Percentiles rank a stretch among this genome's conserved stretches.
Conservation (phyloP, 2,113 vertebrate genomes). For the Galbula dea region DNA sequence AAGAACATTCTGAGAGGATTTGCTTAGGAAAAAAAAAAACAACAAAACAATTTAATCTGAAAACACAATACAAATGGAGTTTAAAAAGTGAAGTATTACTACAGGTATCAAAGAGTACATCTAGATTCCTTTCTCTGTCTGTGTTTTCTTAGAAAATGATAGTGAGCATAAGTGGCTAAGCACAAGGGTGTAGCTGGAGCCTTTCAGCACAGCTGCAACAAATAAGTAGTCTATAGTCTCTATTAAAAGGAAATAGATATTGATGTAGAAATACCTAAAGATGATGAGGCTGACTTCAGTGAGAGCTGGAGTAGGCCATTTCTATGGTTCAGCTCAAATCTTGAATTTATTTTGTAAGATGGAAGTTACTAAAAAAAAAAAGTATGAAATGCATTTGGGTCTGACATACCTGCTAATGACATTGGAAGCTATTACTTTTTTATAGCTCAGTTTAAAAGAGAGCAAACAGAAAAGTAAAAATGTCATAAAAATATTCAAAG, state of each 20-base stretch:
- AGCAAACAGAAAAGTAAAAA: constrained; percentile 17
- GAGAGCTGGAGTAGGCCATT: not conserved
- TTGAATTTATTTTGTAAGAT: not conserved
- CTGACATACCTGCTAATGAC: not conserved
- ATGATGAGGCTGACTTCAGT: not conserved
- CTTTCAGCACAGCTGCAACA: not conserved
- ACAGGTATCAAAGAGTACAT: not conserved
- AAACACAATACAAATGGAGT: not conserved
- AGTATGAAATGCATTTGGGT: not conserved
- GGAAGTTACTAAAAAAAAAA: not conserved
- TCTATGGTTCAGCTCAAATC: not conserved
- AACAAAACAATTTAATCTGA: not conserved
- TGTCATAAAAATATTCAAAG: constrained; percentile 6
- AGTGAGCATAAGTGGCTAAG: not conserved
- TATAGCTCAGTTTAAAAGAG: not conserved
- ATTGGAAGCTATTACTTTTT: not conserved
- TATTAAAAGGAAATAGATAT: not conserved
- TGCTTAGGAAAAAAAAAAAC: not conserved
- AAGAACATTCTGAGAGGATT: not conserved
- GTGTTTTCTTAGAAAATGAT: not conserved
- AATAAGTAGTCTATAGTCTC: not conserved
- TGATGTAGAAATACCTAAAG: not conserved
- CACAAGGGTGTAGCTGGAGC: not conserved
- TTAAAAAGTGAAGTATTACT: not conserved
- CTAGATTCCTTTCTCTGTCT: not conserved